Evolutionary conservation across 53 echinoderm and acorn worm genomes (phyloP).

Genomic region (Paracentrotus lividus): DNA sequence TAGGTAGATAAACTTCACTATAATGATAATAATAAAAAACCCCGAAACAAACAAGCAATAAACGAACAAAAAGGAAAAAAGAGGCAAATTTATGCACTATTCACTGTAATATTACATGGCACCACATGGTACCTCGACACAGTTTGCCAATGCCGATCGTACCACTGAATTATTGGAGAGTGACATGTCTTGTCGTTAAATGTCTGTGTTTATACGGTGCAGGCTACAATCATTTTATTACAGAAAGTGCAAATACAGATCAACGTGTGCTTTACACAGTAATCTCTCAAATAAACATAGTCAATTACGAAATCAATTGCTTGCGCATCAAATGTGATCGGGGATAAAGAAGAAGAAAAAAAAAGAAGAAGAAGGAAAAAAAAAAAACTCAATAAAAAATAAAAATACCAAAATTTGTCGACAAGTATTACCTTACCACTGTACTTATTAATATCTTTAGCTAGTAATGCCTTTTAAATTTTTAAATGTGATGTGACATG

Average conservation of each 20-base stretch:
- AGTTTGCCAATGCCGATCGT: too few species aligned
- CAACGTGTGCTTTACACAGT: neutral
- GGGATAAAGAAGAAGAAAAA: too few species aligned
- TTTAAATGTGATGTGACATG: neutral
- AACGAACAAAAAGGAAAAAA: neutral
- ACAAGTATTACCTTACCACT: neutral
- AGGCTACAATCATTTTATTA: neutral
- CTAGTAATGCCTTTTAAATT: neutral
- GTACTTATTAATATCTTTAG: neutral
- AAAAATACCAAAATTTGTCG: neutral
- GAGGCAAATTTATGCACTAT: neutral
- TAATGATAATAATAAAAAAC: too few species aligned
- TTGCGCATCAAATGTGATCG: neutral
- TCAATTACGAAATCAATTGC: neutral
- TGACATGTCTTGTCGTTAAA: too few species aligned
- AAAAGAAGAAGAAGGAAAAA: too few species aligned
- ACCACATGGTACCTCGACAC: too few species aligned
- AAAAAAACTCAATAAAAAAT: neutral
- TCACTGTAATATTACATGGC: neutral
- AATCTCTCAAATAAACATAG: neutral
- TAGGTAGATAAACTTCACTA: too few species aligned
- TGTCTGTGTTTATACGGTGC: neutral
- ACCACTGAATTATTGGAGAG: too few species aligned
- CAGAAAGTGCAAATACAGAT: neutral
- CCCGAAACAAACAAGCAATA: neutral